These are phyloP conservation scores for Oryzias javanicus DNA, from an alignment of 2,113 vertebrate species.

Conservation along the genomic window DNA sequence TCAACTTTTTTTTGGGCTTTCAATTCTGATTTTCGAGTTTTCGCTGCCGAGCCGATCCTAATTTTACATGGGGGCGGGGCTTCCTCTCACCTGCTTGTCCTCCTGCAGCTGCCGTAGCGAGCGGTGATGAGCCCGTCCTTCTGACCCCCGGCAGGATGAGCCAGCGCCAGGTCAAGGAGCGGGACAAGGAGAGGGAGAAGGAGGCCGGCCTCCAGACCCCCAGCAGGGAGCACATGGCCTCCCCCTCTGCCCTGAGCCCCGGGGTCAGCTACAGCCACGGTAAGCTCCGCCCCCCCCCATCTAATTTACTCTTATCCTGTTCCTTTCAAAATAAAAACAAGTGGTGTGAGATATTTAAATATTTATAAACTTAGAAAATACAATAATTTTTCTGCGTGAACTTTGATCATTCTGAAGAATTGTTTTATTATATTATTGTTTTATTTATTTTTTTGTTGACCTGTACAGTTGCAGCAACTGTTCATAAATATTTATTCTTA, in stretches of 20 bases:
- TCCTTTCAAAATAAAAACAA: neutral
- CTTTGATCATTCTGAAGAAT: no score
- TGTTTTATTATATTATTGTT: no score
- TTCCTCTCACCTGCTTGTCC: neutral
- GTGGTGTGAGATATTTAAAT: neutral
- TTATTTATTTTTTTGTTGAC: no score
- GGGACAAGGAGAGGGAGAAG: slow-evolving; percentile 81
- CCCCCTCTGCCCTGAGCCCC: slow-evolving; percentile 81
- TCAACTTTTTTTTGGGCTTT: no score
- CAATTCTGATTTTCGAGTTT: no score
- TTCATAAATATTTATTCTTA: slow-evolving; percentile 10
- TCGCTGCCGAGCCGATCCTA: no score
- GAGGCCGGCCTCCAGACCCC: slow-evolving; percentile 85
- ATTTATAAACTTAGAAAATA: no score
- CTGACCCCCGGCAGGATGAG: slow-evolving; percentile 91
- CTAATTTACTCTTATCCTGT: neutral
- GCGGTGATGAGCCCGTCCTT: slow-evolving; percentile 83
- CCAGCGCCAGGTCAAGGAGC: slow-evolving; percentile 84
- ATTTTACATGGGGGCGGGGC: no score
- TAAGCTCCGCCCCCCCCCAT: slow-evolving; percentile 62
- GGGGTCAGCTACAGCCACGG: slow-evolving; percentile 85
- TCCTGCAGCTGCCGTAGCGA: slow-evolving; percentile 78
- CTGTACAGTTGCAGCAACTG: neutral
- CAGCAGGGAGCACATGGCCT: slow-evolving; percentile 83
- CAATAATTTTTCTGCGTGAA: no score